These are phyloP conservation scores for Catocala nupta DNA, from an alignment of 2,888 invertebrate species.

Conservation along the genomic window DNA sequence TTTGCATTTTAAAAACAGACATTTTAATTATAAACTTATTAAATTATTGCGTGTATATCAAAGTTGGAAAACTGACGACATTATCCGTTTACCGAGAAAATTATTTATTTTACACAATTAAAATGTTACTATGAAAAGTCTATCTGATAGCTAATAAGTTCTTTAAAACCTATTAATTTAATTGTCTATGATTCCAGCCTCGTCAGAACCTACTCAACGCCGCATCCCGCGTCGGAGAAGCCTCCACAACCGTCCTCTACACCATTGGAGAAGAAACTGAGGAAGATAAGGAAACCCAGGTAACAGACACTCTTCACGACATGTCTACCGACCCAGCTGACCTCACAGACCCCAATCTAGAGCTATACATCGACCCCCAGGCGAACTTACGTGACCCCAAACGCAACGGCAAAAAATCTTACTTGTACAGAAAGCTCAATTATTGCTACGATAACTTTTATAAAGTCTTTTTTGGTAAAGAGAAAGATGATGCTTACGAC, in stretches of 20 bases:
- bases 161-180: background rate
- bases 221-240: constrained; percentile 98
- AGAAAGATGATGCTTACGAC: constrained; percentile 56
- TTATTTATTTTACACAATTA: too few relatives aligned
- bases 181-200: constrained; percentile 86
- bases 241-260: constrained; percentile 96
- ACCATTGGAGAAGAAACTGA: constrained; percentile 97
- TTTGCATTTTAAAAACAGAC: too few relatives aligned
- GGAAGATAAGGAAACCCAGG: constrained; percentile 93
- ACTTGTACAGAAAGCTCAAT: constrained; percentile 80
- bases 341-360: constrained; percentile 8
- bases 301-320: constrained; percentile 56
- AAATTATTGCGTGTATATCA: too few relatives aligned
- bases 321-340: constrained; percentile 6
- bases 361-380: constrained; percentile 21
- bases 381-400: constrained; percentile 31
- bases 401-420: constrained; percentile 68
- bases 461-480: constrained; percentile 76
- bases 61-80: too few relatives aligned
- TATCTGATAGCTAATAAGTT: too few relatives aligned
- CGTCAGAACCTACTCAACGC: constrained; percentile 97
- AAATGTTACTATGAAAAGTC: too few relatives aligned
- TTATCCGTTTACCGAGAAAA: too few relatives aligned
- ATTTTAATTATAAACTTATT: too few relatives aligned
- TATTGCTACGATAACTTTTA: constrained; percentile 85